A percentile compares a stretch with the other conserved stretches of the same genome.
Evolutionary conservation across 2,797 vertebrate species (phyloP).

Genomic region (Cirrhinus mrigala): DNA sequence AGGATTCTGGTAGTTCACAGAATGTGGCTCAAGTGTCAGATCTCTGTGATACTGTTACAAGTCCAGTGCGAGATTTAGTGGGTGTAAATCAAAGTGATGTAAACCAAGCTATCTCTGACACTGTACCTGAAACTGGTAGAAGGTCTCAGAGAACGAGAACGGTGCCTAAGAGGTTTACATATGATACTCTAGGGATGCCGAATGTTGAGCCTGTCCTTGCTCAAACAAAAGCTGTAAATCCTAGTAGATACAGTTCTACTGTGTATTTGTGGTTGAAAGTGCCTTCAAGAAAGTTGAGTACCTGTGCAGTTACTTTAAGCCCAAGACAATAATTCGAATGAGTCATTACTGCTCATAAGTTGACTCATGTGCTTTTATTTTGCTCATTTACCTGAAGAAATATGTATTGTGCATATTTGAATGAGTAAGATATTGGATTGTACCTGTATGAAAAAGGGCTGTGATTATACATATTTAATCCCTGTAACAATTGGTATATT

Average conservation of each 20-base stretch:
- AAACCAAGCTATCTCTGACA: neutral
- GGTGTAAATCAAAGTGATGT: neutral
- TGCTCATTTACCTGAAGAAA: neutral
- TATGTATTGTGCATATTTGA: neutral
- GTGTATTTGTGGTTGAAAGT: neutral
- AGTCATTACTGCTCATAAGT: neutral
- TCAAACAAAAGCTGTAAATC: neutral
- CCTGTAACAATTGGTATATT: neutral
- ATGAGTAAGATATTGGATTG: neutral
- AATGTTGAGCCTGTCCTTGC: neutral
- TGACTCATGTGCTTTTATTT: neutral
- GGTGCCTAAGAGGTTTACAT: slow-evolving; percentile 4
- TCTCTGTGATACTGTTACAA: neutral
- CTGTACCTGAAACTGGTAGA: neutral
- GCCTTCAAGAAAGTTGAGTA: neutral
- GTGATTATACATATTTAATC: neutral
- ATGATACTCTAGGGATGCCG: neutral
- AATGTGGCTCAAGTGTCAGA: neutral
- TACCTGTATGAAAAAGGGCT: neutral
- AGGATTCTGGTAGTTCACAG: too few species aligned
- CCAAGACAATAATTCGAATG: neutral
- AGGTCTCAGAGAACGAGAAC: neutral
- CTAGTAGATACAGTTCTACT: neutral
- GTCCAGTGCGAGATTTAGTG: neutral
- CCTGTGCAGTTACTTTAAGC: neutral